Evolutionary conservation across 2,888 invertebrate genomes (phyloP).

Genomic region (Ceraclea dissimilis): DNA sequence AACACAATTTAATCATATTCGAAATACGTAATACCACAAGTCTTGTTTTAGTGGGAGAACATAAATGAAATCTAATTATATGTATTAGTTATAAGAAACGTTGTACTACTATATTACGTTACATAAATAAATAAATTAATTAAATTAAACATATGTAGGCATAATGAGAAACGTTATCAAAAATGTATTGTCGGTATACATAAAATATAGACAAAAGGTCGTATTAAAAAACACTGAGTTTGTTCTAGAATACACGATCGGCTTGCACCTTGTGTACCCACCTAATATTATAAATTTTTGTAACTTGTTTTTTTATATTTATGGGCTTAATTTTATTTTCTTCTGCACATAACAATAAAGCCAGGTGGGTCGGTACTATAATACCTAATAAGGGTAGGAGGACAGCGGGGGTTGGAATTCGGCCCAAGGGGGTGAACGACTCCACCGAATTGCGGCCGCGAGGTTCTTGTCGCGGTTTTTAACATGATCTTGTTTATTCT

Average conservation of each 20-base stretch:
- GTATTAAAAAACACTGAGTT: neutral
- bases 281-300: conserved; percentile 10
- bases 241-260: neutral
- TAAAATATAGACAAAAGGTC: too few species aligned
- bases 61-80: too few species aligned
- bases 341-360: conserved; percentile 26
- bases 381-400: neutral
- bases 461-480: conserved; percentile 8
- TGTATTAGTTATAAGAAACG: too few species aligned
- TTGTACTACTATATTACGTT: too few species aligned
- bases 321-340: conserved; percentile 26
- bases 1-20: too few species aligned
- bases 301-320: conserved; percentile 22
- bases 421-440: conserved; percentile 1
- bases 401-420: conserved; percentile 8
- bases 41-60: too few species aligned
- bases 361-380: conserved; percentile 1
- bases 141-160: too few species aligned
- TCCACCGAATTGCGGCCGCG: conserved; percentile 2
- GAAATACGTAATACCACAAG: too few species aligned
- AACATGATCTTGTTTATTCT: neutral
- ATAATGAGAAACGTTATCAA: too few species aligned
- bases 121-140: too few species aligned
- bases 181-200: too few species aligned
- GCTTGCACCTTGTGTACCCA: neutral